These are phyloP conservation scores for Euleptes europaea DNA, from an alignment of 2,113 vertebrate genomes.

Conservation along the genomic window DNA sequence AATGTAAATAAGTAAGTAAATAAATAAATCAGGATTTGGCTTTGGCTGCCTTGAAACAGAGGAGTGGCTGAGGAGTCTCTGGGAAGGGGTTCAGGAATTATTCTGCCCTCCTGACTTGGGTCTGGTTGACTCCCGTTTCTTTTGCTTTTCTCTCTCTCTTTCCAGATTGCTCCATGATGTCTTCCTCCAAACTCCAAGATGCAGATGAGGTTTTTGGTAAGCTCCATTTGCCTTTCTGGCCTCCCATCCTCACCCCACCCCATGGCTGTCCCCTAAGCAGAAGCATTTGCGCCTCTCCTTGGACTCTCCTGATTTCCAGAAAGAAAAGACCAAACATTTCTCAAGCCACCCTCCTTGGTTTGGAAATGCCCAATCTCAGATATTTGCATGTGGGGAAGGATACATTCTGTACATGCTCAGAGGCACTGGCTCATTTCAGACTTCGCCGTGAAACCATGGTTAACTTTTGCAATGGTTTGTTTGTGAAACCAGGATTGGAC, in stretches of 20 bases:
- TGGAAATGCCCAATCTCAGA: no score
- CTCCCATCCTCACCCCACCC: neutral
- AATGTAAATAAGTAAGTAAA: no score
- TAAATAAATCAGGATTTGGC: neutral
- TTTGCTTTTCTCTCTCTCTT: no score
- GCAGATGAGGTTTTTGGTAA: conserved; percentile 56
- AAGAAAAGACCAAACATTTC: no score
- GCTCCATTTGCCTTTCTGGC: neutral
- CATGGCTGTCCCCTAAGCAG: neutral
- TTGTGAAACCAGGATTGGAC: no score
- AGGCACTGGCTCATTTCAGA: neutral
- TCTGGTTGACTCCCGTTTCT: neutral
- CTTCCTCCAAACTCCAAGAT: conserved; percentile 60
- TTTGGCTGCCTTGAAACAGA: neutral
- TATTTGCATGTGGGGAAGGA: no score
- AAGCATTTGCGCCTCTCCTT: neutral
- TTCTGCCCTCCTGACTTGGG: fast-evolving
- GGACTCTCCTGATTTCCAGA: neutral
- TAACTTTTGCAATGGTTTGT: no score
- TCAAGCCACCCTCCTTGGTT: neutral
- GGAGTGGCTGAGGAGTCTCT: neutral
- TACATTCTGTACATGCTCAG: neutral
- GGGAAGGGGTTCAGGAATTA: neutral
- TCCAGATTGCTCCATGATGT: conserved; percentile 54
- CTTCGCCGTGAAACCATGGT: no score